Percentiles rank a stretch among this genome's conserved stretches.
These are phyloP conservation scores for Zaprionus bogoriensis DNA, from an alignment of 2,888 invertebrate species.

Conservation along the genomic window DNA sequence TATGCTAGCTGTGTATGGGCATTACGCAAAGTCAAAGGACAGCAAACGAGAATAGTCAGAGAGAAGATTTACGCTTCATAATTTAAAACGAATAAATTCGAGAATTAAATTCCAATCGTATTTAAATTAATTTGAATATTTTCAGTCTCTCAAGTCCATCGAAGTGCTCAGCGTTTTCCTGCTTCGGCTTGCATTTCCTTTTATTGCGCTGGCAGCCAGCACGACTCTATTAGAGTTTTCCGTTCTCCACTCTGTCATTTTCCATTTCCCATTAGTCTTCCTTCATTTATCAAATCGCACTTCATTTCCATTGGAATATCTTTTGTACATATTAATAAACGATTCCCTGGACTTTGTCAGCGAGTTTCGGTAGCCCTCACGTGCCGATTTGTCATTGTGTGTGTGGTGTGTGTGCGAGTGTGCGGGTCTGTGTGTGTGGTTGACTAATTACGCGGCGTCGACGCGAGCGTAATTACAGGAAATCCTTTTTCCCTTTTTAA, in stretches of 20 bases:
- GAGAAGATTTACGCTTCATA: no score
- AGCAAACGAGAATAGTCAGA: not conserved
- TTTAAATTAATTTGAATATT: no score
- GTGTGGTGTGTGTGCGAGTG: not conserved
- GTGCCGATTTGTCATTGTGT: constrained; percentile 11
- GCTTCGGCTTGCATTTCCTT: not conserved
- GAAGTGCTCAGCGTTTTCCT: not conserved
- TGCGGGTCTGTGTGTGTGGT: not conserved
- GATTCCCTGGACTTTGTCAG: constrained; percentile 31
- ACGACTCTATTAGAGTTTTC: not conserved
- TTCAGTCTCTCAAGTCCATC: no score
- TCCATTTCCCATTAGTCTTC: constrained; percentile 5
- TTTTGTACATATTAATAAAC: constrained; percentile 53
- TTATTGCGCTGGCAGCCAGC: not conserved
- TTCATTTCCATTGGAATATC: constrained; percentile 28
- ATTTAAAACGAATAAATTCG: no score
- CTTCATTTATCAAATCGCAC: constrained; percentile 54
- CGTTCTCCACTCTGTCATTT: not conserved
- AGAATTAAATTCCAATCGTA: no score
- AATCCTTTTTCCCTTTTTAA: constrained; percentile 65
- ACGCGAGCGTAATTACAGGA: constrained; percentile 64
- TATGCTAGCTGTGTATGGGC: not conserved
- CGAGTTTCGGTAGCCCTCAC: constrained; percentile 48
- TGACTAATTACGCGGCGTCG: constrained; percentile 55
- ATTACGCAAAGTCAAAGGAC: not conserved